Base-by-base conservation (phyloP, 2,888 invertebrate genomes). In the Timandra comae region DNA sequence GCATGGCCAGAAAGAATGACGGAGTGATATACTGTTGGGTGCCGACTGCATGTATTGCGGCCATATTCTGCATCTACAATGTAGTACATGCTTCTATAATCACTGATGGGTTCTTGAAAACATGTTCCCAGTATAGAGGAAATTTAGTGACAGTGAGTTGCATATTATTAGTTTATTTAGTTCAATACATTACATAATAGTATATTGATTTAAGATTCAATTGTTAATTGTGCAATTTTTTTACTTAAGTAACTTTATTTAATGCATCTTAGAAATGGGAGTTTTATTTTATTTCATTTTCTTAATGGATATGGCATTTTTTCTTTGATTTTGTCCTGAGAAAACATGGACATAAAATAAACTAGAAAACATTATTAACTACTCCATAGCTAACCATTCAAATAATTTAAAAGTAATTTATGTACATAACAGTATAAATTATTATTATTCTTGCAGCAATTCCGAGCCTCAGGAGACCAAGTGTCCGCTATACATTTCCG, bases 61-160 rank as follows among this genome's bases (percentile, higher is more conserved):
- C 84, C 1, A 50, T 93, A 2, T 89, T 93, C 60, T 87, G 87
- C 6, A 60, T 92, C 10, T 91, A 93, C 45, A 88, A 91, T 4
- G 55, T 94, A 2, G 82, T 90, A 0, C 91, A 93, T 64, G 91
- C 93, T 7, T 77, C 90, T 1, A 87, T 93, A 9, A 87, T 90
- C 31, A 89, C 92, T 0, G 91, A 91, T 61, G 95, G 95, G 0
- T 93, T 90, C 56, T 81, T 89, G 32, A 88, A 87, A 43, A 93
- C 93, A n/a, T 95, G 95, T 62, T 89, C 88, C 3, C 90, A 93
- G 52, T 94, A 93, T 54, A 86, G 91, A 35, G 88, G 88, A 49
- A 87, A 89, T 35, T 67, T 94, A 43, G 88, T 92, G 22, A 88
- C 88, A 64, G 86, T 86, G 63, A 63, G 50, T n/a, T n/a, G 38